Evolutionary conservation across 2,888 invertebrate species (phyloP), one percentile per base, ranked within the genome.

Genomic region (Rhogogaster chlorosoma): DNA sequence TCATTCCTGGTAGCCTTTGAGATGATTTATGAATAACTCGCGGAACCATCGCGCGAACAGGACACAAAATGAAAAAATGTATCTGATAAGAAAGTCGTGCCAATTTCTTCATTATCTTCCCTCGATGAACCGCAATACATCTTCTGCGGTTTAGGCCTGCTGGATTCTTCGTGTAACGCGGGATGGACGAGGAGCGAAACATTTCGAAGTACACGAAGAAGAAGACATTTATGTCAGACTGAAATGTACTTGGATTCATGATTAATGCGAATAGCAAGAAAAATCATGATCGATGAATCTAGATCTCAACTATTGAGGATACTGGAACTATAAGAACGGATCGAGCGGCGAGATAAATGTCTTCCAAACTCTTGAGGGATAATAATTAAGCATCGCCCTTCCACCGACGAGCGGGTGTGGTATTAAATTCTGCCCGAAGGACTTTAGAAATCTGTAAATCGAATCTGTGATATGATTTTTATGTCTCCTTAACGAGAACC

Each of bases 401-500:
- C n/a, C 36, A 70, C 36, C 36, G n/a, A 4, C 15, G 5, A 70
- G 36, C 36, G 36, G n/a, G n/a, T 38, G n/a, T 70, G 9, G 36
- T 9, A 38, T 38, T 38, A 70, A 70, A 36, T 36, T 38, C 36
- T 75, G 15, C n/a, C n/a, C 15, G 15, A 45, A 26, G 15, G 45
- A 42, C 7, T 18, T 75, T 26, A 45, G 26, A 45, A 45, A 75
- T 75, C 22, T 29, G 26, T 45, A 75, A 45, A 45, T 75, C 45
- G 6, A n/a, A 45, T 18, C 45, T 26, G 22, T 6, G 26, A 26
- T n/a, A 22, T 15, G 26, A 75, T 75, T 75, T 75, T 75, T 45
- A 75, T 42, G 45, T 75, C 7, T 9, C 45, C 75, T 75, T 49
- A 75, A 75, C 75, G 75, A 75, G 75, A 22, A 7, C 22, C 75